phyloP scores from a whole-genome alignment of 2,113 vertebrate species.

The Sula dactylatra region DNA sequence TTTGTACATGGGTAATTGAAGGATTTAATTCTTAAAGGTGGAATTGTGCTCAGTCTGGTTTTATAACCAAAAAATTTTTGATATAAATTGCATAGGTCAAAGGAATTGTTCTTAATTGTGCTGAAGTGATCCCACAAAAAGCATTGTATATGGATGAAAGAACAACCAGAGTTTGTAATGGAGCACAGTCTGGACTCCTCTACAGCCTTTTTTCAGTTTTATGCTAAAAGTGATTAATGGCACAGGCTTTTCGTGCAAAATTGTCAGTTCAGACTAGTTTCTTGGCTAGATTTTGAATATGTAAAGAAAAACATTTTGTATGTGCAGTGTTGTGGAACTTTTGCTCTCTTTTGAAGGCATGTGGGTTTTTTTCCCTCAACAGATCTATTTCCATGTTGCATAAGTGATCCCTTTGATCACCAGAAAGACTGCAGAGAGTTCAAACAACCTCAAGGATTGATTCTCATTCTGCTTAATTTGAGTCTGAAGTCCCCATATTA shows the following conservation, averaged over 20 bases:
- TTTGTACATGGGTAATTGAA: constrained; percentile 40
- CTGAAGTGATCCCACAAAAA: constrained; percentile 10
- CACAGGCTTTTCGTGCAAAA: background rate
- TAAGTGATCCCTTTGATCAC: background rate
- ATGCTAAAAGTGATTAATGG: constrained; percentile 11
- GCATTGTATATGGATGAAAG: background rate
- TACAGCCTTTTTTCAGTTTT: background rate
- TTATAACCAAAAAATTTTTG: background rate
- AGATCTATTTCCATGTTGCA: background rate
- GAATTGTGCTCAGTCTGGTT: constrained; percentile 5
- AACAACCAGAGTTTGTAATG: background rate
- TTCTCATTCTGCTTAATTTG: background rate
- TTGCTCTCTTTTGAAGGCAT: background rate
- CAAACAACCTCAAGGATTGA: background rate
- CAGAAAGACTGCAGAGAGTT: background rate
- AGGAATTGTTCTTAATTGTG: background rate
- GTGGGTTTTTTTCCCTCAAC: background rate
- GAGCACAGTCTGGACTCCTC: background rate
- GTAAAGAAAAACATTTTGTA: background rate
- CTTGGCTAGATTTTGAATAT: background rate
- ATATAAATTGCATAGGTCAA: constrained; percentile 27
- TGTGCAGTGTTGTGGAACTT: background rate
- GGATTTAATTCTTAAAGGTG: constrained; percentile 51
- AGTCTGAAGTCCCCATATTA: background rate
- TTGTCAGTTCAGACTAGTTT: constrained; percentile 2